Conservation (phyloP, 64 coral and sea anemone genomes). For the Actinia tenebrosa region DNA sequence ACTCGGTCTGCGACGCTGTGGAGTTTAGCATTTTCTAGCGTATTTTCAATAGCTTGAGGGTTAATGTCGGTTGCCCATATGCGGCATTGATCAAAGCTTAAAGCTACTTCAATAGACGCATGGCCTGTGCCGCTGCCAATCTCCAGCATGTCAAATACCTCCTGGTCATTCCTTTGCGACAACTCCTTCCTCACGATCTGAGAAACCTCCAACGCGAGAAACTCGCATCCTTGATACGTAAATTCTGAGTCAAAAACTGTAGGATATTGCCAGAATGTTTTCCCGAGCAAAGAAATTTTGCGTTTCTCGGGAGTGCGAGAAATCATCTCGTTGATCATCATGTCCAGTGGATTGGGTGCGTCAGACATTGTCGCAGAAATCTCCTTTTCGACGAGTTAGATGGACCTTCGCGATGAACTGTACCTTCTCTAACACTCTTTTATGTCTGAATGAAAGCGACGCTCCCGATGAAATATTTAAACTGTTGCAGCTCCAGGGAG, state of each 20-base stretch:
- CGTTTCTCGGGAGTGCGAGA: not conserved
- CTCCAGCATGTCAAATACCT: conserved; percentile 20
- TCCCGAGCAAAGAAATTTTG: conserved; percentile 16
- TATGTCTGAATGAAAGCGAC: conserved; percentile 25
- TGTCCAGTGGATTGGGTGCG: not conserved
- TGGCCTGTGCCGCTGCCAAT: conserved; percentile 30
- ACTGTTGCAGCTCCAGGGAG: not conserved
- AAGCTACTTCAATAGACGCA: not conserved
- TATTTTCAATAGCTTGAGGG: conserved; percentile 22
- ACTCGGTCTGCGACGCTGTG: conserved; percentile 19
- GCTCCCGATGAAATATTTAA: not conserved
- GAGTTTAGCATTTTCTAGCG: conserved; percentile 24
- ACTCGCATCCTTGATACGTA: not conserved
- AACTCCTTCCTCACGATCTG: not conserved
- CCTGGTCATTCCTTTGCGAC: not conserved
- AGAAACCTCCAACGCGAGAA: not conserved
- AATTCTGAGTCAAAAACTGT: conserved; percentile 14
- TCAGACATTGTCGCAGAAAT: not conserved
- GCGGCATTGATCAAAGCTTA: not conserved
- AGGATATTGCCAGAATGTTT: conserved; percentile 7
- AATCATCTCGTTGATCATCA: conserved; percentile 10
- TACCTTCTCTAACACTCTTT: no score
- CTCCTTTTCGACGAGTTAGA: not conserved
- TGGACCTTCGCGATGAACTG: not conserved
- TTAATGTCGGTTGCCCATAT: conserved; percentile 40